Evolutionary conservation across 2,888 invertebrate species (phyloP).

Genomic region (Tortricodes alternella): DNA sequence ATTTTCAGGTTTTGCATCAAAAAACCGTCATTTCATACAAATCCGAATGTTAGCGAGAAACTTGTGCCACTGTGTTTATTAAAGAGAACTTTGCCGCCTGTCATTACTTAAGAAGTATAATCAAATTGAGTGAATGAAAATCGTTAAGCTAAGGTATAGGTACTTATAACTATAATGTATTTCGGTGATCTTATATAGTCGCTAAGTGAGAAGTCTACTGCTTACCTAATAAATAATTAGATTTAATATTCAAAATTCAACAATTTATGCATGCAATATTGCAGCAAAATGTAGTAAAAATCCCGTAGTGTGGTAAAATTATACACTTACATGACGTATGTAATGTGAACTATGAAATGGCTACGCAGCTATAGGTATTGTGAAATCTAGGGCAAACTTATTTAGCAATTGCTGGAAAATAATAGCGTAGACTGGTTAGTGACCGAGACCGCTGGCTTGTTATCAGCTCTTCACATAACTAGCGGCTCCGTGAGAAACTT

Average conservation of each 20-base stretch:
- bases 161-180: no score
- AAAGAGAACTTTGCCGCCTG: no score
- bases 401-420: constrained; percentile 18
- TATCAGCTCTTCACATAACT: constrained; percentile 42
- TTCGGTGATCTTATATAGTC: no score
- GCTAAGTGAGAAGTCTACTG: not conserved
- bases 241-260: not conserved
- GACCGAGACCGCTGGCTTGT: not conserved
- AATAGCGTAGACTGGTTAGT: constrained; percentile 8
- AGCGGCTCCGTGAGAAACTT: constrained; percentile 45
- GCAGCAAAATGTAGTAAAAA: not conserved
- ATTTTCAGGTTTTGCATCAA: no score
- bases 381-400: constrained; percentile 13
- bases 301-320: not conserved
- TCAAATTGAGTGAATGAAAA: no score
- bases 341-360: not conserved
- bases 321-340: not conserved
- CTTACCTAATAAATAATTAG: not conserved
- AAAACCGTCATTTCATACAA: no score
- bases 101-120: no score
- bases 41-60: no score
- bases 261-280: not conserved
- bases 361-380: not conserved
- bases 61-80: no score
- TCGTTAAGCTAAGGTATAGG: no score